These are phyloP conservation scores for Corythaeola cristata DNA, from an alignment of 2,113 vertebrate species.

Conservation along the genomic window DNA sequence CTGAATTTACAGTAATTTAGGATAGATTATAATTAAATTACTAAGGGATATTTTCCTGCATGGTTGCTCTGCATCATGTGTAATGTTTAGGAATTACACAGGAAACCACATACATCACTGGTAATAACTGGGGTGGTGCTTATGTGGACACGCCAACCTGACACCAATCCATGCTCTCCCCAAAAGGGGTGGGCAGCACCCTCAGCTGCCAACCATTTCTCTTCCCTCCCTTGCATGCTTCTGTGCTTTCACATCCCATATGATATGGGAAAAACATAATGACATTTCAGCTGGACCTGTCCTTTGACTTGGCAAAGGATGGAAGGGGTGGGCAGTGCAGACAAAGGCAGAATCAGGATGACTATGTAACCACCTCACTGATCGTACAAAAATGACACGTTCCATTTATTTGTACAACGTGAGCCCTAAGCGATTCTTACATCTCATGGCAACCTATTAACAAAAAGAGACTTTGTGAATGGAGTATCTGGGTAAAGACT, in stretches of 20 bases:
- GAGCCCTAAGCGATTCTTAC: constrained; percentile 14
- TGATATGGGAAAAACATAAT: not conserved
- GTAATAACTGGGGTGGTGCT: not conserved
- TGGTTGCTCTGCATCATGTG: not conserved
- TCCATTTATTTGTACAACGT: constrained; percentile 8
- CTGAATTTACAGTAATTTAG: not conserved
- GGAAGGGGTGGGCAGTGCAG: not conserved
- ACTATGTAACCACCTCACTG: not conserved
- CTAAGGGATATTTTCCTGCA: not conserved
- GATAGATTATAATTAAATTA: not conserved
- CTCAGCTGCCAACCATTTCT: not conserved
- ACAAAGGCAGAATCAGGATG: not conserved
- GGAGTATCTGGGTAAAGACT: constrained; percentile 41
- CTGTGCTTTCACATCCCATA: not conserved
- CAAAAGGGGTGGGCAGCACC: not conserved
- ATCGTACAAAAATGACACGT: not conserved
- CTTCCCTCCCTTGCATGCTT: not conserved
- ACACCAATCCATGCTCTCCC: not conserved
- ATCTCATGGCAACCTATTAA: constrained; percentile 25
- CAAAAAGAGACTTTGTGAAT: constrained; percentile 34
- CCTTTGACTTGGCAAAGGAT: not conserved
- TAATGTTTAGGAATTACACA: not conserved
- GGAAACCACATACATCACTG: not conserved
- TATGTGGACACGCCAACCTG: rapidly evolving
- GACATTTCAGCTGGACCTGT: not conserved